Conservation (phyloP, 2,797 vertebrate species). For the Danio aesculapii region DNA sequence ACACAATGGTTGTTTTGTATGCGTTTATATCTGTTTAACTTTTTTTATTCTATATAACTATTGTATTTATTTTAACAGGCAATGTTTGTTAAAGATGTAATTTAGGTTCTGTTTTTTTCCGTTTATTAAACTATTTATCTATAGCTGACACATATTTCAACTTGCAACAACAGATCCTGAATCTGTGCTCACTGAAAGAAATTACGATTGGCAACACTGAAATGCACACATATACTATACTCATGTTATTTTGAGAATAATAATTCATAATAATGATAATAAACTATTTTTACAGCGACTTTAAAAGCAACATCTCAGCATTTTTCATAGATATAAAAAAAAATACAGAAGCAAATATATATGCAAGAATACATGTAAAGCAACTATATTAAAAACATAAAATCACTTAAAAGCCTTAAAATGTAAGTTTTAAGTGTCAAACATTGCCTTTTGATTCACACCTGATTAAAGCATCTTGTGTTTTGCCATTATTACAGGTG, state of each 20-base stretch:
- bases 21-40: neutral
- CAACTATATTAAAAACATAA: too few species aligned
- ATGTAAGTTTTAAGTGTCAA: too few species aligned
- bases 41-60: neutral
- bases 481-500: constrained; percentile 70
- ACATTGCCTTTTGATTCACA: neutral
- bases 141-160: neutral
- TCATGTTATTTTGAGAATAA: neutral
- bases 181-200: neutral
- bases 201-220: too few species aligned
- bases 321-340: too few species aligned
- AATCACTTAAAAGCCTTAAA: too few species aligned
- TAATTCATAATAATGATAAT: too few species aligned
- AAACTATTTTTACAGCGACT: too few species aligned
- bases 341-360: too few species aligned
- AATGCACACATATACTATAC: too few species aligned
- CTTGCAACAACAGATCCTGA: neutral
- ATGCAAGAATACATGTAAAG: too few species aligned
- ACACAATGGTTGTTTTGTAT: neutral
- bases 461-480: neutral
- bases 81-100: neutral
- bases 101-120: neutral
- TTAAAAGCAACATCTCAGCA: too few species aligned
- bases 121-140: neutral
- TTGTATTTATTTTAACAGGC: neutral